Percentiles rank a stretch among this genome's conserved stretches.
These are phyloP conservation scores for Zosterops lateralis DNA, from an alignment of 2,113 vertebrate genomes.

Conservation along the genomic window DNA sequence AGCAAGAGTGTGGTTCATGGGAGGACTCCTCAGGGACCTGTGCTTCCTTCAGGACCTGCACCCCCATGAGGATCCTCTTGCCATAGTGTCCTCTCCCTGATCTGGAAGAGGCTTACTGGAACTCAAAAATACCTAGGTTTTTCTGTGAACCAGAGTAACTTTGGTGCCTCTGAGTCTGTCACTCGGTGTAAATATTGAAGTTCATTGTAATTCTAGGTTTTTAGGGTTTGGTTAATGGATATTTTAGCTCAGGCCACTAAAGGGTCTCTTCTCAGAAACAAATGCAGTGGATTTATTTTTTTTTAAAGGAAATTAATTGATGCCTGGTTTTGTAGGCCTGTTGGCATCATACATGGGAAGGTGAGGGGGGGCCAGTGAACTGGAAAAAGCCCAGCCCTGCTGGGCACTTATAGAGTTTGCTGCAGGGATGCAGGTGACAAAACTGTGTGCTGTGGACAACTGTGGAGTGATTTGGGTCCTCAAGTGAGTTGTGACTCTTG, in stretches of 20 bases:
- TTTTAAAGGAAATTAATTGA: background rate
- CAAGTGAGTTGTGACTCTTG: background rate
- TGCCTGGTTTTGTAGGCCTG: background rate
- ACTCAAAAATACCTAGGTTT: background rate
- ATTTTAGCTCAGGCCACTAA: background rate
- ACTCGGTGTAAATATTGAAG: background rate
- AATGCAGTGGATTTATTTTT: background rate
- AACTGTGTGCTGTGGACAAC: background rate
- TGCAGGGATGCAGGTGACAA: background rate
- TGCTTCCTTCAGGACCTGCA: background rate
- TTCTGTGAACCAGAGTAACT: background rate
- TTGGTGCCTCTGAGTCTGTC: background rate
- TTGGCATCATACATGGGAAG: background rate
- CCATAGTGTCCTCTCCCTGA: background rate
- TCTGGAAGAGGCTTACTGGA: background rate
- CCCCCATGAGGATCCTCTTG: rapidly evolving
- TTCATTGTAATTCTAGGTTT: background rate
- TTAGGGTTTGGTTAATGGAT: background rate
- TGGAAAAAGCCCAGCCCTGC: background rate
- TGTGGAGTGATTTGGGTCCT: background rate
- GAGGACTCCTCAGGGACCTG: background rate
- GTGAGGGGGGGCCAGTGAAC: background rate
- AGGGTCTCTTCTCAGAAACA: background rate
- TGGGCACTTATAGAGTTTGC: rapidly evolving
- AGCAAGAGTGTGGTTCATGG: background rate